A percentile compares a stretch with the other conserved stretches of the same genome.
Evolutionary conservation across 2,888 invertebrate genomes (phyloP).

Genomic region (Tromatobia lineatoria): DNA sequence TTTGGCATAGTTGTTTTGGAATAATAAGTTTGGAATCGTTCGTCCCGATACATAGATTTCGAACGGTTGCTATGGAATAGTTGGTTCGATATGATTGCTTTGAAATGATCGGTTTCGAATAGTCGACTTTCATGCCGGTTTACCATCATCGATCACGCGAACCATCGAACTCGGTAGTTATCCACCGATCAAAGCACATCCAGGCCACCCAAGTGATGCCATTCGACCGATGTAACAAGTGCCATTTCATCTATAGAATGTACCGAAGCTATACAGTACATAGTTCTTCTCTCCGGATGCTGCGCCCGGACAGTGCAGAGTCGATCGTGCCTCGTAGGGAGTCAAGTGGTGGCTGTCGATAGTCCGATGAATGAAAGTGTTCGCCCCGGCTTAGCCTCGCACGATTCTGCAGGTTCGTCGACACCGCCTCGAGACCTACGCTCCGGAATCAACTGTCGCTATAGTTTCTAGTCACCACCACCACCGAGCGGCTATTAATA

Average conservation of each 20-base stretch:
- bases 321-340: constrained; percentile 6
- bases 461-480: constrained; percentile 40
- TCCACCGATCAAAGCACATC: constrained; percentile 47
- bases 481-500: constrained; percentile 64
- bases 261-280: background rate
- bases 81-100: too few relatives aligned
- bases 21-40: too few relatives aligned
- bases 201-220: constrained; percentile 50
- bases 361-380: constrained; percentile 67
- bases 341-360: constrained; percentile 57
- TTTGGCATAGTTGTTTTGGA: too few relatives aligned
- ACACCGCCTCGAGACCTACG: constrained; percentile 61
- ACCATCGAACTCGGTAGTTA: constrained; percentile 27
- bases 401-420: constrained; percentile 67
- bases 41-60: too few relatives aligned
- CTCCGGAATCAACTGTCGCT: constrained; percentile 60
- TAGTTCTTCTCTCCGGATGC: constrained; percentile 5
- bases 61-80: too few relatives aligned
- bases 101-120: too few relatives aligned
- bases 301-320: background rate
- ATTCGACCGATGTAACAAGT: constrained; percentile 28
- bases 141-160: constrained; percentile 25
- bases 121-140: background rate
- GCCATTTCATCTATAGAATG: constrained; percentile 9
- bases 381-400: constrained; percentile 36